Conservation (phyloP, 30 jellyfish, hydroid and myxozoan species). For the Nemopilema nomurai region DNA sequence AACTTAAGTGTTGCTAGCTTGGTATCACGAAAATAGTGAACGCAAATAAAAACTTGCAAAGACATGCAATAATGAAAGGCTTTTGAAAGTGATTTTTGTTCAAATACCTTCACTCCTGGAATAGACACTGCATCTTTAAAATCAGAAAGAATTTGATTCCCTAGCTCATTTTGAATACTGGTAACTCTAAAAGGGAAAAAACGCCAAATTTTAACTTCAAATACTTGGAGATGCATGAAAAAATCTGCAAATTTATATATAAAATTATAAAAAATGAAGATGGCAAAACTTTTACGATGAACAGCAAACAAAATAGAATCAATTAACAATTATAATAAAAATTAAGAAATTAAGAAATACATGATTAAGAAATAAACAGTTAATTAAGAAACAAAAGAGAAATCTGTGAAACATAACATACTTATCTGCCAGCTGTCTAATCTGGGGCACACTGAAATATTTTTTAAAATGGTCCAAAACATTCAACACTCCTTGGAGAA, state of each 20-base stretch:
- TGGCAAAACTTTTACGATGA: no score
- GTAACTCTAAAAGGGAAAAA: conserved; percentile 57
- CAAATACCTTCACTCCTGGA: conserved; percentile 89
- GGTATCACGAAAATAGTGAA: no score
- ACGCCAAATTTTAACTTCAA: neutral
- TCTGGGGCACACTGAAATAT: conserved; percentile 91
- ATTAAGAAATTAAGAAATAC: no score
- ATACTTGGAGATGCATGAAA: neutral
- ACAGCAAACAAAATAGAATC: no score
- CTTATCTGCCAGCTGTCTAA: conserved; percentile 98
- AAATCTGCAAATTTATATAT: no score
- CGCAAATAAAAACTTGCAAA: no score
- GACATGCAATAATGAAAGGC: no score
- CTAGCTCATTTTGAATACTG: conserved; percentile 78
- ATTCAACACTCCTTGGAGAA: conserved; percentile 95
- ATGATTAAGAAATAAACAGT: no score
- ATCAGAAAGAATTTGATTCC: conserved; percentile 86
- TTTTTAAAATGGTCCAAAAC: conserved; percentile 93
- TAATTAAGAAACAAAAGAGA: neutral
- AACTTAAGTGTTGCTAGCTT: no score
- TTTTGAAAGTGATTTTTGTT: no score
- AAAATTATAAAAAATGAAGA: no score
- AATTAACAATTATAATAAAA: no score
- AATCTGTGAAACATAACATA: conserved; percentile 8
- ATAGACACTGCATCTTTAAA: conserved; percentile 93